These are phyloP conservation scores for Rotaria socialis DNA, from an alignment of 2,888 invertebrate species.

Conservation along the genomic window DNA sequence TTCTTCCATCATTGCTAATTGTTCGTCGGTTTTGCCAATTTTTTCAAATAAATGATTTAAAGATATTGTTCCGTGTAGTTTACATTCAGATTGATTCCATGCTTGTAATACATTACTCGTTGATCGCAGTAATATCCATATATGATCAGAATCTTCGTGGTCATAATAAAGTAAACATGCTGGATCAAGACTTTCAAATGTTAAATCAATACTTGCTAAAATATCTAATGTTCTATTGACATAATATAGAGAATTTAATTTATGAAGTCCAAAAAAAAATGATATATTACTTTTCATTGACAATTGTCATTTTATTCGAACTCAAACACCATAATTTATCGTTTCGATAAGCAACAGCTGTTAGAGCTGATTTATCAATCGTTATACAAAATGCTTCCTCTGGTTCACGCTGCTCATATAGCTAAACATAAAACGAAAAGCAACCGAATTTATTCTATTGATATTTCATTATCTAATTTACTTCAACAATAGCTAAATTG, in stretches of 20 bases:
- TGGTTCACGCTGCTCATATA: constrained; percentile 51
- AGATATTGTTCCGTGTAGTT: background rate
- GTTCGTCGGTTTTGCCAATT: background rate
- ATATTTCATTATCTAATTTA: constrained; percentile 47
- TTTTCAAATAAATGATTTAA: constrained; percentile 11
- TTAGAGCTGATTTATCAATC: constrained; percentile 61
- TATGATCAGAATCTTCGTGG: background rate
- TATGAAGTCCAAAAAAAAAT: too few relatives aligned
- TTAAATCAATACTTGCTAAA: background rate
- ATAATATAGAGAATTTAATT: background rate
- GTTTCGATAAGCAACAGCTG: constrained; percentile 56
- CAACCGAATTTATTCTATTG: background rate
- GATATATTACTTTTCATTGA: background rate
- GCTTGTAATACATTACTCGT: constrained; percentile 23
- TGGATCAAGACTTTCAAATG: background rate
- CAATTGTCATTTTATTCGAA: background rate
- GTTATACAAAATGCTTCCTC: constrained; percentile 61
- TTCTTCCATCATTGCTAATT: background rate
- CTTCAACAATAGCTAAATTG: constrained; percentile 62
- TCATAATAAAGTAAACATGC: constrained; percentile 34
- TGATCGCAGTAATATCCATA: constrained; percentile 26
- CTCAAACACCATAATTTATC: constrained; percentile 34
- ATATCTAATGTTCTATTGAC: background rate
- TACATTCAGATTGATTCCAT: background rate
- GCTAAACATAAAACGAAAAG: constrained; percentile 48